These are phyloP conservation scores for Fragariocoptes setiger DNA, from an alignment of 1,140 invertebrate species.

Conservation along the genomic window DNA sequence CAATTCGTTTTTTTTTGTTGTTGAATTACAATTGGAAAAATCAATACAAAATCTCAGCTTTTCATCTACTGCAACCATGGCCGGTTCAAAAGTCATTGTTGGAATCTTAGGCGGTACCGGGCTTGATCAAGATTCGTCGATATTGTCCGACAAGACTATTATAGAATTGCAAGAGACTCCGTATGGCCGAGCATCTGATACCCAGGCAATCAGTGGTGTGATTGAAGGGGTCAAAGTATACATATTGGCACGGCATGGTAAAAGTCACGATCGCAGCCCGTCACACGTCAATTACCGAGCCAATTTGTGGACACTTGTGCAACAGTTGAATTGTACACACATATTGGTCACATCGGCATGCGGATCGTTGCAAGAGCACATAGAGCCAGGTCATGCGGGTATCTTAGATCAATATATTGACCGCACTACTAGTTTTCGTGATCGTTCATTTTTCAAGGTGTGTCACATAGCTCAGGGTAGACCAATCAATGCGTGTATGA, in stretches of 20 bases:
- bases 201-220: slow-evolving; percentile 36
- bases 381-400: slow-evolving; percentile 56
- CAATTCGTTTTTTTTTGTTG: too few relatives aligned
- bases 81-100: slow-evolving; percentile 26
- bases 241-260: slow-evolving; percentile 36
- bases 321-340: slow-evolving; percentile 56
- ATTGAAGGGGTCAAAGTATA: slow-evolving; percentile 25
- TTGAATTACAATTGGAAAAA: too few relatives aligned
- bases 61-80: too few relatives aligned
- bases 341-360: slow-evolving; percentile 63
- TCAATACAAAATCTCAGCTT: too few relatives aligned
- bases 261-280: slow-evolving; percentile 45
- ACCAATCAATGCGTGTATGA: slow-evolving; percentile 39
- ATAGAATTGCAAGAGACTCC: slow-evolving; percentile 31
- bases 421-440: slow-evolving; percentile 30
- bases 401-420: slow-evolving; percentile 80
- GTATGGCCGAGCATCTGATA: slow-evolving; percentile 38
- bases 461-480: slow-evolving; percentile 73
- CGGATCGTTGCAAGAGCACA: slow-evolving; percentile 60
- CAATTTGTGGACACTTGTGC: slow-evolving; percentile 63
- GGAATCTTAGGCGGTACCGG: slow-evolving; percentile 86
- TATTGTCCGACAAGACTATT: slow-evolving; percentile 34
- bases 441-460: slow-evolving; percentile 68
- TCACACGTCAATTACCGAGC: slow-evolving; percentile 72
- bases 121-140: slow-evolving; percentile 39